A percentile compares a stretch with the other conserved stretches of the same genome.
Conservation (phyloP, 2,888 invertebrate genomes). For the Tupiocoris notatus region DNA sequence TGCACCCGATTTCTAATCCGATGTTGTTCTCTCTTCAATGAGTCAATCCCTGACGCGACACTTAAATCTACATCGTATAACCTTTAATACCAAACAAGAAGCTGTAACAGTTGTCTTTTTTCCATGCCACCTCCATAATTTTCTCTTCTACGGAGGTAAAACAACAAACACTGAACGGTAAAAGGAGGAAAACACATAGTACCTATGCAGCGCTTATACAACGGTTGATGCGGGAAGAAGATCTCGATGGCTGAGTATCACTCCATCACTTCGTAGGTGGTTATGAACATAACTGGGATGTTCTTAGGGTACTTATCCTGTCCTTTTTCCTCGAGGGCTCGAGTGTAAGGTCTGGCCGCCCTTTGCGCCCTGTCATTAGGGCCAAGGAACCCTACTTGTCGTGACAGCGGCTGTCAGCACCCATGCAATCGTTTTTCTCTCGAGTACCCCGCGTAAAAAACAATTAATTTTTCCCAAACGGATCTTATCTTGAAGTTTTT, state of each 20-base stretch:
- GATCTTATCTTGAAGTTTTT: not conserved
- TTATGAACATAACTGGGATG: conserved; percentile 9
- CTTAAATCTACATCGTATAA: no score
- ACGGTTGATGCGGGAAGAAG: not conserved
- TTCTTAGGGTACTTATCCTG: not conserved
- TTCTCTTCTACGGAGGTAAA: no score
- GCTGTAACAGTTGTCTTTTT: no score
- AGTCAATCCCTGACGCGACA: no score
- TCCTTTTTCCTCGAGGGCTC: conserved; percentile 7
- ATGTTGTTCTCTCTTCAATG: no score
- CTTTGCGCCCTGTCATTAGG: conserved; percentile 29
- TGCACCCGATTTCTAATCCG: no score
- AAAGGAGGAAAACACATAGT: conserved; percentile 9
- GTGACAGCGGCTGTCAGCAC: conserved; percentile 29
- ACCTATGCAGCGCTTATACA: not conserved
- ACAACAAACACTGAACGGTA: no score
- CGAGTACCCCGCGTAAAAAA: conserved; percentile 8
- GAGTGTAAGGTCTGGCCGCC: not conserved
- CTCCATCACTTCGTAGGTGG: conserved; percentile 8
- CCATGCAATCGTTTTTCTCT: not conserved
- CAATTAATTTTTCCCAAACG: conserved; percentile 8
- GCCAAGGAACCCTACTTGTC: conserved; percentile 2
- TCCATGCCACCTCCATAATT: no score
- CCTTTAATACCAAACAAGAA: no score
- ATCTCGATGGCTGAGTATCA: not conserved